These are phyloP conservation scores for Caenorhabditis sp. DNA, from an alignment of 2,888 invertebrate species.

Conservation along the genomic window DNA sequence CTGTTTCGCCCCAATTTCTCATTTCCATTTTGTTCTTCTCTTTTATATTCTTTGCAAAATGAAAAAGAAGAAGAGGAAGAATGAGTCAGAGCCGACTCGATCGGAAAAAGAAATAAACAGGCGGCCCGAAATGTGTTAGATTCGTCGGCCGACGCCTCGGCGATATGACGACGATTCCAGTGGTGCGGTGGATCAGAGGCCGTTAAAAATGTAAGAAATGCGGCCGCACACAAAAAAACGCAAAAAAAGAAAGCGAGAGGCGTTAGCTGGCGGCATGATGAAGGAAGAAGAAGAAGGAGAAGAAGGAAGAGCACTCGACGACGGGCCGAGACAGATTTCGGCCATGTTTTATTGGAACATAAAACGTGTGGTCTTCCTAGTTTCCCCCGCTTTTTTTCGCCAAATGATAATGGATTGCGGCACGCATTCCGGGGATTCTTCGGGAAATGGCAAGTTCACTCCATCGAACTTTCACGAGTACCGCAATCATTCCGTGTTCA, in stretches of 20 bases:
- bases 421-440: background rate
- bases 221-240: slow-evolving; percentile 2
- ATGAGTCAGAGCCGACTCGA: too few relatives aligned
- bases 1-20: too few relatives aligned
- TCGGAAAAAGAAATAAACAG: too few relatives aligned
- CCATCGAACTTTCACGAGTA: too few relatives aligned
- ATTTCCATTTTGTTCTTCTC: too few relatives aligned
- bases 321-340: slow-evolving; percentile 15
- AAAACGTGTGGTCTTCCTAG: slow-evolving; percentile 40
- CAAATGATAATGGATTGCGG: background rate
- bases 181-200: background rate
- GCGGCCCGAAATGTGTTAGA: too few relatives aligned
- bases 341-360: slow-evolving; percentile 53
- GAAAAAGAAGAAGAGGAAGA: too few relatives aligned
- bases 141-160: too few relatives aligned
- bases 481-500: too few relatives aligned
- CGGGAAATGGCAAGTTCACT: too few relatives aligned
- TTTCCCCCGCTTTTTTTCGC: slow-evolving; percentile 12
- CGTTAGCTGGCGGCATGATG: slow-evolving; percentile 7
- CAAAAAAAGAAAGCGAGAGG: slow-evolving; percentile 8
- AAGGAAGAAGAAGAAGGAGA: slow-evolving; percentile 25
- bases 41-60: too few relatives aligned
- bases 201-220: slow-evolving; percentile 24
- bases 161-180: slow-evolving; percentile 10
- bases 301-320: background rate